phyloP scores from a whole-genome alignment of 2,888 invertebrate genomes.

The Himalopsyche tibetana region DNA sequence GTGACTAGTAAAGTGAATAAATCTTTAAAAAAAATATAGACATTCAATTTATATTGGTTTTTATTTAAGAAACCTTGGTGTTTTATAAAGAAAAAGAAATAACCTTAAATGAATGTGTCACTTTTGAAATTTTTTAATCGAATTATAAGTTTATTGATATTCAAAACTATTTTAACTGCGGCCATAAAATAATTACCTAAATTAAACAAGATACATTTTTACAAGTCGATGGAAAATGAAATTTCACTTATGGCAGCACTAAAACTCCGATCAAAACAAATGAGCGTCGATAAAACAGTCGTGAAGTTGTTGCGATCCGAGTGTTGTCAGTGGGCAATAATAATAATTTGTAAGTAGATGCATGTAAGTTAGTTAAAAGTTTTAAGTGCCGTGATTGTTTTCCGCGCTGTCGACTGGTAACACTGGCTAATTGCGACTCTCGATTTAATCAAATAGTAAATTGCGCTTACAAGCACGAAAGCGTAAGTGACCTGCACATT shows the following conservation, averaged over 20 bases:
- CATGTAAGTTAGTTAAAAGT: constrained; percentile 26
- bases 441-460: constrained; percentile 40
- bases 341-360: constrained; percentile 1
- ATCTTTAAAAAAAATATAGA: too few relatives aligned
- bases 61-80: too few relatives aligned
- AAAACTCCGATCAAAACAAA: constrained; percentile 36
- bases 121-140: too few relatives aligned
- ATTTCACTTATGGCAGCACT: not conserved
- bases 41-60: too few relatives aligned
- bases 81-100: too few relatives aligned
- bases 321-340: constrained; percentile 23
- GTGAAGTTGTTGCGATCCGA: constrained; percentile 27
- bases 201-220: not conserved
- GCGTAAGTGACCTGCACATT: constrained; percentile 38
- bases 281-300: constrained; percentile 4
- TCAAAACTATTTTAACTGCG: too few relatives aligned
- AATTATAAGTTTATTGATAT: too few relatives aligned
- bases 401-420: constrained; percentile 32
- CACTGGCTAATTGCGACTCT: constrained; percentile 39
- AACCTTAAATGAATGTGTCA: too few relatives aligned
- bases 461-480: constrained; percentile 31
- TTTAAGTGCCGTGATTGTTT: constrained; percentile 36
- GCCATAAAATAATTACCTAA: not conserved
- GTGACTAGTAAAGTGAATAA: too few relatives aligned
- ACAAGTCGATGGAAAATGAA: not conserved